Percentiles rank a stretch among this genome's conserved stretches.
Evolutionary conservation across 2,888 invertebrate species (phyloP).

Genomic region (Diploptera punctata): DNA sequence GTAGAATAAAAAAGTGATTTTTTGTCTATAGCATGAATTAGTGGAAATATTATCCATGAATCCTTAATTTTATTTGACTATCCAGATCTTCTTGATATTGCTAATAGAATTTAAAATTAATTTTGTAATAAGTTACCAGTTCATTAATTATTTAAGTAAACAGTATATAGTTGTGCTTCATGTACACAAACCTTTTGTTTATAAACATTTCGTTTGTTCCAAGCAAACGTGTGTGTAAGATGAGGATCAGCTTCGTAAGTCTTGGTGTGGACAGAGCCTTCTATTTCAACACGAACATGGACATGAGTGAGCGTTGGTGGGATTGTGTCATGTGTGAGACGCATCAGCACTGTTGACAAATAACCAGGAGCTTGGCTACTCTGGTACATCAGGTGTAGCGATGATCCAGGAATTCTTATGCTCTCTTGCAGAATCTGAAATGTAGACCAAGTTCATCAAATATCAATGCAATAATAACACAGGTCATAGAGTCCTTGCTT

Average conservation of each 20-base stretch:
- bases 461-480: no score
- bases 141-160: no score
- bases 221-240: slow-evolving; percentile 94
- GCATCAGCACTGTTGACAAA: slow-evolving; percentile 90
- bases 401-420: slow-evolving; percentile 92
- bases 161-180: no score
- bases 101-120: no score
- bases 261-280: slow-evolving; percentile 90
- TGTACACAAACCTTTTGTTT: slow-evolving; percentile 79
- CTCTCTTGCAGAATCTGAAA: slow-evolving; percentile 94
- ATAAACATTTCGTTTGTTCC: slow-evolving; percentile 98
- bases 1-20: no score
- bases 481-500: no score
- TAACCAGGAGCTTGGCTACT: slow-evolving; percentile 95
- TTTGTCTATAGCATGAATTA: no score
- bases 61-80: no score
- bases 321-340: slow-evolving; percentile 79
- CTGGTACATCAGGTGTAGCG: slow-evolving; percentile 92
- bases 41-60: no score
- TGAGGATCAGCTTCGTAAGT: slow-evolving; percentile 97
- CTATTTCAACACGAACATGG: slow-evolving; percentile 90
- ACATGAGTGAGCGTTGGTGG: slow-evolving; percentile 86
- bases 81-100: no score
- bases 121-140: no score
- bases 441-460: no score